Base-by-base conservation (phyloP, 2,113 vertebrate species). In the Oxyura jamaicensis region DNA sequence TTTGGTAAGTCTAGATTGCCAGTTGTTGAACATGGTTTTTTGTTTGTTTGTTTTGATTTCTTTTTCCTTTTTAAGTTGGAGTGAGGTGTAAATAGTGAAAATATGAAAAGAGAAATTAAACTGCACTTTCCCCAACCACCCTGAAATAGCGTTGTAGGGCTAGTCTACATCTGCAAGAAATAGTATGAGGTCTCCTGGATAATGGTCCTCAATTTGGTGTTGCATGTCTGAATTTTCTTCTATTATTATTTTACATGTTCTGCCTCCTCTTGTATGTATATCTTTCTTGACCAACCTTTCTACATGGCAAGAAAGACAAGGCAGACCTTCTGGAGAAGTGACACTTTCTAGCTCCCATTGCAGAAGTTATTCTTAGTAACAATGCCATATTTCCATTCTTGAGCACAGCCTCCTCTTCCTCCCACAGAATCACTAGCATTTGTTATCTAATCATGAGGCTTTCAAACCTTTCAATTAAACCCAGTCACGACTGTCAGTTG, bases 151-250 rank as follows among this genome's bases (percentile, higher is more conserved):
- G n/a, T 13, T 53, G 60, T 13, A n/a, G 79, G 72, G 28, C 36
- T 74, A n/a, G 28, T 59, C n/a, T 74, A 21, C 35, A 71, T 74
- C 56, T 67, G 18, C 13, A 55, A 25, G 33, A 44, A 63, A 44
- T 59, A 2, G 3, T 20, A 3, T 44, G 20, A 77, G 10, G 0
- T 0, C 48, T 71, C 12, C 20, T 75, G 31, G 26, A 21, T 68
- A 63, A 36, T 7, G 28, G 11, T 39, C 44, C 22, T 83, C 20
- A 1, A 3, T 68, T 63, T 60, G 28, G 20, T 39, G 18, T 18
- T 0, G 0, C 13, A 5, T 11, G 3, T 26, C 44, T 58, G 26
- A 69, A 78, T 22, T 25, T 31, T 35, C 18, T 52, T 16, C 13
- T 26, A 0, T 18, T 69, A 18, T 15, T 73, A 2, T 78, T 72